Base-by-base conservation (phyloP, 1,140 invertebrate species). In the Euura saliciscinereae region DNA sequence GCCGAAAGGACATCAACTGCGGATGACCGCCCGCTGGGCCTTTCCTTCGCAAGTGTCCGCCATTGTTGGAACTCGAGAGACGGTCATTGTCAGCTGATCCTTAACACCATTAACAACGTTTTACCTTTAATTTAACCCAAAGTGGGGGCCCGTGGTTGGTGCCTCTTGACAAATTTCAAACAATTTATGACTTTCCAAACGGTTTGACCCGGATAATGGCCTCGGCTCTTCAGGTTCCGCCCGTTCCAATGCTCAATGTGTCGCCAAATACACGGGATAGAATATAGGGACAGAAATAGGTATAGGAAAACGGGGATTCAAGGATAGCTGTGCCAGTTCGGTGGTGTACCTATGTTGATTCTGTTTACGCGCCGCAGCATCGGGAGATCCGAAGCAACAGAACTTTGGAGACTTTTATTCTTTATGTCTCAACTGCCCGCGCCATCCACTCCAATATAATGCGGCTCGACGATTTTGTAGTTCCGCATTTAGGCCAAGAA, bases 61-160 rank as follows among this genome's bases (percentile, higher is more conserved):
- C 76, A 85, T 85, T 86, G 84, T 86, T 70, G 45, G 72, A 73
- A 73, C 73, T 74, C 74, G 75, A 82, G 79, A 81, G 76, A 75
- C 43, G 66, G 65, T 80, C 82, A 82, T 80, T 83, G 74, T 68
- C 44, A 64, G 11, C 43, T 45, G 76, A 78, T 84, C 77, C 80
- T 86, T 84, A 85, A 83, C 80, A 78, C 82, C 81, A 85, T 85
- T 84, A 85, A 85, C 83, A 84, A 83, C 81, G 75, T 84, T 85
- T 85, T 83, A 85, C 84, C 82, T 85, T 85, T 84, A 85, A 84
- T 86, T 85, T 84, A 79, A 76, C 76, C 78, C 72, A 83, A 80
- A 80, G 80, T 78, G 79, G 81, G 72, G 76, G 13, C 75, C 76
- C 51, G 13, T n/a, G 51, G 51, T 6, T 59, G 51, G 51, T 59